These are phyloP conservation scores for Lepidocyrtinus sp. DNA, from an alignment of 2,888 invertebrate species.

Conservation along the genomic window DNA sequence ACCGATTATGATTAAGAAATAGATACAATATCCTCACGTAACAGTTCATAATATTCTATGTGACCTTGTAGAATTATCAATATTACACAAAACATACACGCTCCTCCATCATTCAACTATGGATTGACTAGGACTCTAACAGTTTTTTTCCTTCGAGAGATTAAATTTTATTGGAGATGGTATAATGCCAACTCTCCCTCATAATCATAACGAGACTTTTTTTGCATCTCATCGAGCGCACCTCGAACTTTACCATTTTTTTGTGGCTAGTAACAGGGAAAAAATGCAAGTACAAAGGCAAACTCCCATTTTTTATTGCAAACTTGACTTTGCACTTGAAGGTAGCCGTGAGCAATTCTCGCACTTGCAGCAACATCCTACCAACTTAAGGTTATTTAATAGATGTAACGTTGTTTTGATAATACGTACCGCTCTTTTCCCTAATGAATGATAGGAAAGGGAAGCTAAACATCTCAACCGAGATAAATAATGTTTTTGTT, in stretches of 20 bases:
- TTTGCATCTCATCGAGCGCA: no score
- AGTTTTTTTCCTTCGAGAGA: no score
- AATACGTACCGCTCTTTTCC: not conserved
- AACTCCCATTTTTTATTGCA: conserved; percentile 39
- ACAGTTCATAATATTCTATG: conserved; percentile 11
- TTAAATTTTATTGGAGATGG: no score
- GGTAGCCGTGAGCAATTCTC: not conserved
- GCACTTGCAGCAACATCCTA: not conserved
- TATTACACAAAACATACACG: not conserved
- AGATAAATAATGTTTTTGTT: not conserved
- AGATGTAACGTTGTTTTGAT: not conserved
- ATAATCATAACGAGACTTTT: no score
- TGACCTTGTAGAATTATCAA: conserved; percentile 39
- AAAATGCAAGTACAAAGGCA: not conserved
- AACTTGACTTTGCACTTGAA: conserved; percentile 52
- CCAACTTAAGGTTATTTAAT: not conserved
- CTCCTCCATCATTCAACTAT: no score
- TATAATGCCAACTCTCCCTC: no score
- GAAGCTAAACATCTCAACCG: not conserved
- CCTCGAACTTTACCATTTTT: no score
- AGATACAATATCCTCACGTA: not conserved
- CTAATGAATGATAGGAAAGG: not conserved
- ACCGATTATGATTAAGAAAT: not conserved
- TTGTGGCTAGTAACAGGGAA: conserved; percentile 18
- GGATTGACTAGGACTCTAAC: no score